Evolutionary conservation across 2,797 vertebrate species (phyloP), one percentile per base, ranked within the genome.

Genomic region (Gymnopithys bicolor): DNA sequence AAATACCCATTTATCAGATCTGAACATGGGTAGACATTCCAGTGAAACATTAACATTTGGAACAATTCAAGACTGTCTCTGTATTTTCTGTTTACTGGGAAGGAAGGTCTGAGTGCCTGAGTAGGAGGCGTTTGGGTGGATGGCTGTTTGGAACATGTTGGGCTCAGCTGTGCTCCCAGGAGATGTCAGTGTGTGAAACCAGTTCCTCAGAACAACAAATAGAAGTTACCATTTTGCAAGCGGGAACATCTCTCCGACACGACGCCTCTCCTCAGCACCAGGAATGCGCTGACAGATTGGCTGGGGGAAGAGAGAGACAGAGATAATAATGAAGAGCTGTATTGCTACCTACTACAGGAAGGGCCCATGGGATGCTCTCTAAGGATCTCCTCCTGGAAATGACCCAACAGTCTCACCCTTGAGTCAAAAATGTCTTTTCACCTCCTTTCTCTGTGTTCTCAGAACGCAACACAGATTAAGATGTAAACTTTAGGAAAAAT

Each of bases 141-240:
- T 96, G 86, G 81, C 84, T 94, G 96, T 76, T 95, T 78, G 83
- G 89, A 94, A 93, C 91, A 95, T 95, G 96, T 97, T 96, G 96
- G 93, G 97, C 95, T 96, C 93, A 96, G 92, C 94, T 66, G 22
- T 90, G 93, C 94, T 97, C 55, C 88, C 74, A 3, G 87, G 92
- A 96, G 96, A 94, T 92, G 82, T 93, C 49, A 64, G 95, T 1
- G 63, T 85, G 94, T 95, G 96, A 97, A 97, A 97, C 96, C 95
- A 94, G 88, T 95, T 97, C 95, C 96, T 93, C 96, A 90, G 93
- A 96, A 96, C 95, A 96, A 97, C 96, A 97, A 97, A 97, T 98
- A 97, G 97, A 97, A 83, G 94, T 94, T 96, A 96, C 94, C 94
- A 43, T 97, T 97, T 97, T 96, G 94, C 97, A 97, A 97, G 90